Conservation (phyloP, 2,888 invertebrate species). For the Drosophila rellima region DNA sequence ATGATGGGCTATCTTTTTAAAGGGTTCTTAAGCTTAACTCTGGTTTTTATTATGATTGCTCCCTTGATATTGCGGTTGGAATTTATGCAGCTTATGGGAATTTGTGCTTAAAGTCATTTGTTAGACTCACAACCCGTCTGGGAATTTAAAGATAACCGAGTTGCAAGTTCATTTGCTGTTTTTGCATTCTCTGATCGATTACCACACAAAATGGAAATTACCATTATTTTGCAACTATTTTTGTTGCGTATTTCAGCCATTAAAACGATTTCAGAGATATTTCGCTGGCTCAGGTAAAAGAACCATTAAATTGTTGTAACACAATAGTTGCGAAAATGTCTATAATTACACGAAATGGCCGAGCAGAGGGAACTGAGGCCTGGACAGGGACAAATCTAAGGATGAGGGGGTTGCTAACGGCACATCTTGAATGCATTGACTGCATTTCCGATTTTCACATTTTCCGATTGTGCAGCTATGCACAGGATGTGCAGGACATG, state of each 20-base stretch:
- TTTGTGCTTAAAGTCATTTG: conserved; percentile 31
- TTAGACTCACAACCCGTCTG: background rate
- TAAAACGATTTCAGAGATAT: conserved; percentile 29
- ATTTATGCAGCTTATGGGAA: conserved; percentile 32
- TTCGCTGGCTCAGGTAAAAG: conserved; percentile 63
- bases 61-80: conserved; percentile 22
- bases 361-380: background rate
- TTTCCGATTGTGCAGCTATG: conserved; percentile 42
- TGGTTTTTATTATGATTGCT: conserved; percentile 30
- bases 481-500: conserved; percentile 60
- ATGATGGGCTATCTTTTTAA: conserved; percentile 44
- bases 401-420: conserved; percentile 33
- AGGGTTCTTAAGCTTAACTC: conserved; percentile 35
- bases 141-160: background rate
- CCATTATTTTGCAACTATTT: conserved; percentile 15
- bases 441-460: conserved; percentile 68
- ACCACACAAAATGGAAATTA: conserved; percentile 24
- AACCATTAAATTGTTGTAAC: conserved; percentile 73
- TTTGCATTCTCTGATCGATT: conserved; percentile 21
- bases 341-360: conserved; percentile 70
- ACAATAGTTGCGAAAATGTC: conserved; percentile 77
- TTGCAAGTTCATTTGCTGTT: background rate
- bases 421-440: conserved; percentile 59
- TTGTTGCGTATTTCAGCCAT: conserved; percentile 27
- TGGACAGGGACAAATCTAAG: conserved; percentile 1